phyloP scores from a whole-genome alignment of 2,888 invertebrate species.

The Nomada hirtipes region DNA sequence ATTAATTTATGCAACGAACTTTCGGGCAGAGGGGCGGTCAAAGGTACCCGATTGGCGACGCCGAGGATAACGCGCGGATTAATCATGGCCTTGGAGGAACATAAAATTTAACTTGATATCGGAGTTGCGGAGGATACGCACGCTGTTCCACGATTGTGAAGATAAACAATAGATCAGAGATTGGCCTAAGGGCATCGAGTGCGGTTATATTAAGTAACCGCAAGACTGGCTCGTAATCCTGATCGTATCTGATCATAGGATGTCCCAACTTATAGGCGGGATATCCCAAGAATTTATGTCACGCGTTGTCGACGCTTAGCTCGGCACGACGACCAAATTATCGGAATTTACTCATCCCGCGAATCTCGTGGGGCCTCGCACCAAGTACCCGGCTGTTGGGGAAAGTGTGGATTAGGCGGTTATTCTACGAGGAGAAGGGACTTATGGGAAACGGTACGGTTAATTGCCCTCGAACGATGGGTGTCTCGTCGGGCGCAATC shows the following conservation, averaged over 20 bases:
- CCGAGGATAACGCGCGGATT: conserved; percentile 7
- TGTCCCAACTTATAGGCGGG: conserved; percentile 53
- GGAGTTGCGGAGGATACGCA: conserved; percentile 2
- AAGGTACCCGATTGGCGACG: background rate
- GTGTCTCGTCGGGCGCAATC: conserved; percentile 16
- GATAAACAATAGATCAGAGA: conserved; percentile 50
- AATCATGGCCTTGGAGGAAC: conserved; percentile 26
- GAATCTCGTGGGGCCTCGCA: background rate
- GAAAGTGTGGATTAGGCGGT: background rate
- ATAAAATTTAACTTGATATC: conserved; percentile 39
- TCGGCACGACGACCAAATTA: conserved; percentile 8
- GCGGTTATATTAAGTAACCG: conserved; percentile 53
- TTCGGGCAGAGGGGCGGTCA: background rate
- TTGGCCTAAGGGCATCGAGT: conserved; percentile 34
- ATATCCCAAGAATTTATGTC: conserved; percentile 39
- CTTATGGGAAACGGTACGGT: conserved; percentile 16
- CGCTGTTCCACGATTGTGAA: conserved; percentile 34
- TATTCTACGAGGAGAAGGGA: conserved; percentile 12
- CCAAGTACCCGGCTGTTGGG: background rate
- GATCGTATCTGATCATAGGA: conserved; percentile 51
- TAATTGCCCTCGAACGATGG: conserved; percentile 38
- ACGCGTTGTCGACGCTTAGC: background rate
- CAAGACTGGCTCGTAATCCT: conserved; percentile 47
- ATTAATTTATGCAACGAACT: background rate
- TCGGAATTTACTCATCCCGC: background rate